A percentile compares a stretch with the other conserved stretches of the same genome.
Evolutionary conservation across 1,140 invertebrate genomes (phyloP).

Genomic region (Aricia agestis): DNA sequence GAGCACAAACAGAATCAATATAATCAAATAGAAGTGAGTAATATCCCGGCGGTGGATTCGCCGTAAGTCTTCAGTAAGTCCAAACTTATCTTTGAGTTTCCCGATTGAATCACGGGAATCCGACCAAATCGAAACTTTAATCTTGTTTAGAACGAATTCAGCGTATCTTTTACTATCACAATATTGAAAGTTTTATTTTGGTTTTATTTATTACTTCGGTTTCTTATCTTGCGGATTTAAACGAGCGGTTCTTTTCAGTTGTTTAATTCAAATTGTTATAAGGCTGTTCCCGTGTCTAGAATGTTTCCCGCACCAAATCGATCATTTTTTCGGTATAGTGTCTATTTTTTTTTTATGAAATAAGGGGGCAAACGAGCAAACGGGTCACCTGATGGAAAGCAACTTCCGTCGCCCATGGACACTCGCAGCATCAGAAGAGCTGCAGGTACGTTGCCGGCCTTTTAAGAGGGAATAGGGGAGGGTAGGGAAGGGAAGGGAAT

Average conservation of each 20-base stretch:
- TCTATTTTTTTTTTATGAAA: no score
- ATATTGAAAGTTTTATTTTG: constrained; percentile 13
- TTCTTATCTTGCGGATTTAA: not conserved
- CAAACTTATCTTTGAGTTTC: constrained; percentile 25
- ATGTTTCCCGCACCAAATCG: no score
- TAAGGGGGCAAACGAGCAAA: no score
- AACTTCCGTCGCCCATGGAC: no score
- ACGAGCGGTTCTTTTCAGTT: not conserved
- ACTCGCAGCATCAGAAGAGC: no score
- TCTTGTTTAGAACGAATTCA: constrained; percentile 19
- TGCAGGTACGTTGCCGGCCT: no score
- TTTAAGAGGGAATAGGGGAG: no score
- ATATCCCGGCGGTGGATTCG: constrained; percentile 5
- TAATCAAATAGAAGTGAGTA: constrained; percentile 24
- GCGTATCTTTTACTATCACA: constrained; percentile 17
- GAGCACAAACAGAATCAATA: constrained; percentile 20
- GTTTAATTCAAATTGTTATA: no score
- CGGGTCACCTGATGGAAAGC: no score
- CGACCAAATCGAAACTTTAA: constrained; percentile 19
- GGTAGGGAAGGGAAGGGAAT: no score
- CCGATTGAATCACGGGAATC: constrained; percentile 17
- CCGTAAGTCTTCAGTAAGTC: constrained; percentile 27
- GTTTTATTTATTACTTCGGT: constrained; percentile 7
- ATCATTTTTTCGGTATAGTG: no score
- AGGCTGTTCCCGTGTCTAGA: no score